Base-by-base conservation (phyloP, 2,888 invertebrate genomes). In the Pelosia muscerda region DNA sequence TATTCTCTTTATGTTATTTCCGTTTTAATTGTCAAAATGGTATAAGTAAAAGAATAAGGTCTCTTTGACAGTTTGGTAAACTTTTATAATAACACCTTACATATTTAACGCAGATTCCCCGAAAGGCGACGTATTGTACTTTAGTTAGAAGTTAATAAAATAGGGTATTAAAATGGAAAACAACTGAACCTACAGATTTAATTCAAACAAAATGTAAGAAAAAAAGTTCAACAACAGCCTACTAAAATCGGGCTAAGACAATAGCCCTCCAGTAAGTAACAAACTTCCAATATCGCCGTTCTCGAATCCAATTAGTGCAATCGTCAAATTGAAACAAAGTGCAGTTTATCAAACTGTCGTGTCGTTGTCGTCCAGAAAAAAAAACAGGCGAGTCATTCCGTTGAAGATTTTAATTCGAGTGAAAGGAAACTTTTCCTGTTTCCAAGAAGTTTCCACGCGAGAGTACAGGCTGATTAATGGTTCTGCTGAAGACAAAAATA, bases 401-500 rank as follows among this genome's bases (percentile, higher is more conserved):
- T 75, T 82, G 74, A 84, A 87, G 86, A 87, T 88, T 91, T 90
- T 90, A 90, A 91, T 91, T 90, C 89, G 70, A 87, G 87, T 86
- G 86, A 88, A 87, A 88, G 86, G 82, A 86, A 89, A 90, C 81
- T 90, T 90, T 90, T 86, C 88, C 88, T 89, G 87, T 91, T 91
- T 85, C 82, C 82, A 80, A 77, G 79, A 79, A 87, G 82, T 86
- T 86, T 79, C 79, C 34, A 76, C 78, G 70, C 73, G 77, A 79
- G 78, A 72, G 75, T 78, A 74, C 72, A 72, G 78, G 65, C 85
- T 89, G 89, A 90, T 90, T 87, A 90, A 89, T 89, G 86, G 83
- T 77, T 58, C 69, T 71, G 71, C 69, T 65, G 72, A 59, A 80
- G 81, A 83, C 80, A 83, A 80, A 84, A 73, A 67, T 65, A 69